A percentile compares a stretch with the other conserved stretches of the same genome.
These are phyloP conservation scores for Otis tarda DNA, from an alignment of 2,113 vertebrate genomes.

Conservation along the genomic window DNA sequence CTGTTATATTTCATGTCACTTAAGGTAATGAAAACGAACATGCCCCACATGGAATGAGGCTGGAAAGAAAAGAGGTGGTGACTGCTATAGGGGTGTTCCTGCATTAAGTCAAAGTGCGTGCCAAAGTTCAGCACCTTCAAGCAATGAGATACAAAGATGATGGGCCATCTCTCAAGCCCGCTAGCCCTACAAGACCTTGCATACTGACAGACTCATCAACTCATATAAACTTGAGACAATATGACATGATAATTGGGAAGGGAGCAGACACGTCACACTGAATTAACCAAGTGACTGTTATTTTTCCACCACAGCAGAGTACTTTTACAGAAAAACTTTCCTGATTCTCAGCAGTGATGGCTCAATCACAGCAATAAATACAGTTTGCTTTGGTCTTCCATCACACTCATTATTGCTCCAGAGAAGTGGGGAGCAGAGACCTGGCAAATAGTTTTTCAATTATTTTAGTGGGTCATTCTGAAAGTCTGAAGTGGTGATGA, in stretches of 20 bases:
- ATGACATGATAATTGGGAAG: constrained; percentile 18
- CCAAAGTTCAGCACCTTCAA: neutral
- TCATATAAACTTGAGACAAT: neutral
- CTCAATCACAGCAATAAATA: neutral
- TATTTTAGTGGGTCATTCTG: neutral
- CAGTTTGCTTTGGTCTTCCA: neutral
- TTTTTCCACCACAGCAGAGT: neutral
- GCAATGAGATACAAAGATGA: neutral
- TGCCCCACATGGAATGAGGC: neutral
- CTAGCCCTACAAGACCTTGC: neutral
- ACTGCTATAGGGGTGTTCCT: neutral
- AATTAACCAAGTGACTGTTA: neutral
- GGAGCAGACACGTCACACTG: neutral
- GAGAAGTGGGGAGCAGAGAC: neutral
- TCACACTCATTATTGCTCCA: neutral
- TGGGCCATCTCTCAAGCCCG: neutral
- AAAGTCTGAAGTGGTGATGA: neutral
- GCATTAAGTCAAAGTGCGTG: neutral
- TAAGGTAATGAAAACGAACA: neutral
- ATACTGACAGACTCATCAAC: neutral
- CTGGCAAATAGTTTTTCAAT: neutral
- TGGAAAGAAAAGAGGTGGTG: neutral
- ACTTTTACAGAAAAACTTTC: neutral
- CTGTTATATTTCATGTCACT: neutral
- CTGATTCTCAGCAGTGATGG: neutral